A percentile compares a stretch with the other conserved stretches of the same genome.
phyloP scores from a whole-genome alignment of 2,797 vertebrate genomes.

The Pelobates cultripes region DNA sequence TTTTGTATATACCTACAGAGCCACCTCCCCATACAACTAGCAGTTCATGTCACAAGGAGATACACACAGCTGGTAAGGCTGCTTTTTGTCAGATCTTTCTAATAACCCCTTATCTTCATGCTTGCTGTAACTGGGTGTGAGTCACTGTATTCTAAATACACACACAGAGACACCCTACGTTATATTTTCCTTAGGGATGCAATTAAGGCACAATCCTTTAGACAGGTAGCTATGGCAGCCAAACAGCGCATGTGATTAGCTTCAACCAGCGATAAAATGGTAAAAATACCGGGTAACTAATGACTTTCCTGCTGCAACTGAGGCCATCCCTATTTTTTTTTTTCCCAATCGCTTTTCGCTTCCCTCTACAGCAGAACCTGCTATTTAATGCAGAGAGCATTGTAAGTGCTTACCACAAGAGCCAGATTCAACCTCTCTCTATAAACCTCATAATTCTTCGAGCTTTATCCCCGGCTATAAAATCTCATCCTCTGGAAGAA shows the following conservation, averaged over 20 bases:
- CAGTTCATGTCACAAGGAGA: too few species aligned
- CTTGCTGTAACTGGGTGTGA: not conserved
- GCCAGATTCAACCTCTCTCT: slow-evolving; percentile 16
- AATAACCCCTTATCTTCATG: not conserved
- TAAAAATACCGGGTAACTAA: slow-evolving; percentile 34
- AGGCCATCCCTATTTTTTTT: not conserved
- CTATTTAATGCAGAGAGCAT: slow-evolving; percentile 24
- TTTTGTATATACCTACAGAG: not conserved
- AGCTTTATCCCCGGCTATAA: slow-evolving; percentile 3
- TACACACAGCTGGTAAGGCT: too few species aligned
- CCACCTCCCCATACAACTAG: not conserved
- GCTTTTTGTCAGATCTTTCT: too few species aligned
- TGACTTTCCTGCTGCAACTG: slow-evolving; percentile 27
- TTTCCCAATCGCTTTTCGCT: not conserved
- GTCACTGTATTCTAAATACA: not conserved
- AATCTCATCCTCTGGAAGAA: slow-evolving; percentile 31
- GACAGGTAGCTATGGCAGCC: slow-evolving; percentile 42
- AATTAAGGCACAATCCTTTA: slow-evolving; percentile 39
- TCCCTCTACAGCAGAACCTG: slow-evolving; percentile 10
- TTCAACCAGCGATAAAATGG: slow-evolving; percentile 26
- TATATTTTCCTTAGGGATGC: not conserved
- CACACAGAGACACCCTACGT: not conserved
- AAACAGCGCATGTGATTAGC: slow-evolving; percentile 17
- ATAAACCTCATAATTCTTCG: slow-evolving; percentile 5
- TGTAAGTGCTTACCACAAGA: slow-evolving; percentile 19